Percentiles rank a stretch among this genome's conserved stretches.
Evolutionary conservation across 2,888 invertebrate species (phyloP).

Genomic region (Creontiades dilutus): DNA sequence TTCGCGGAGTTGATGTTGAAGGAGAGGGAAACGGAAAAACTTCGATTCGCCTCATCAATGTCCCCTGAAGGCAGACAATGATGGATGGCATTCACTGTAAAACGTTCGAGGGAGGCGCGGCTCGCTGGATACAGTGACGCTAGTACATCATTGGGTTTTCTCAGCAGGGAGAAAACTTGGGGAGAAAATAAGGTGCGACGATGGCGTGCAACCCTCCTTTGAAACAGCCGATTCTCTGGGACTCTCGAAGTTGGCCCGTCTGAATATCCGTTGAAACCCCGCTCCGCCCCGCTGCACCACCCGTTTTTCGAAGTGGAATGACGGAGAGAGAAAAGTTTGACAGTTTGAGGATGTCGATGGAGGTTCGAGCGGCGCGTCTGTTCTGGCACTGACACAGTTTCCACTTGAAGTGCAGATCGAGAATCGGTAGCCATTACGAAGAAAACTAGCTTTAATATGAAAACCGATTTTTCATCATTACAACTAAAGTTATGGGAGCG

Average conservation of each 20-base stretch:
- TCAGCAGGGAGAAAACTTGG: neutral
- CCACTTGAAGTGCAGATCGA: too few species aligned
- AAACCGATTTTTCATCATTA: neutral
- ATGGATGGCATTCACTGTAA: constrained; percentile 37
- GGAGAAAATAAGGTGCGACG: neutral
- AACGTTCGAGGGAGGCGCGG: neutral
- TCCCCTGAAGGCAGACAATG: constrained; percentile 44
- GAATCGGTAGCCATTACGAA: neutral
- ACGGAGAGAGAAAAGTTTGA: neutral
- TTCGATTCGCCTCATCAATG: constrained; percentile 51
- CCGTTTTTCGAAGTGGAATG: neutral
- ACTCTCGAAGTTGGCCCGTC: neutral
- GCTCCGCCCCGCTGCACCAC: neutral
- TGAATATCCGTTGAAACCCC: neutral
- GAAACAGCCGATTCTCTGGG: neutral
- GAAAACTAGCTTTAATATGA: too few species aligned
- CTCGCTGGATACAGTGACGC: neutral
- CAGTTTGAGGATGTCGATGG: constrained; percentile 4
- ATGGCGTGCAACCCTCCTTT: neutral
- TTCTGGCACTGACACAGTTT: neutral
- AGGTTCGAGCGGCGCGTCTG: neutral
- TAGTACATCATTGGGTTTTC: neutral
- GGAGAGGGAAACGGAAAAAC: neutral
- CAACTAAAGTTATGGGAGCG: neutral
- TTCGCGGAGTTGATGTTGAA: neutral